Conservation (phyloP, 92 coral and sea anemone species). For the Porites evermanni region DNA sequence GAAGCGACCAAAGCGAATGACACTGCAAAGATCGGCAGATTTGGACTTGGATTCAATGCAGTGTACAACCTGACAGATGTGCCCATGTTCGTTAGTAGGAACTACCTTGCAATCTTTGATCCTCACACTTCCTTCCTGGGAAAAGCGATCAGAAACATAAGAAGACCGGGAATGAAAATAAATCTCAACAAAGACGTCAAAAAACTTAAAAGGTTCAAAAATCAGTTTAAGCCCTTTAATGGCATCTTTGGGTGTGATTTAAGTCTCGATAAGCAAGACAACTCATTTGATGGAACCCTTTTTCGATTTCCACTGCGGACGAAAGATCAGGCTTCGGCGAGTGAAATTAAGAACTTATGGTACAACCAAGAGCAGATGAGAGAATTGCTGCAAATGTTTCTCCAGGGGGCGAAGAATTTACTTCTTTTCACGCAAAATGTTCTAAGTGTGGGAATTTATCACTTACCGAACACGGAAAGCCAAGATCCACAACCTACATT, state of each 20-base stretch:
- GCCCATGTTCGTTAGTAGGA: slow-evolving; percentile 85
- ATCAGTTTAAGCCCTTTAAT: slow-evolving; percentile 79
- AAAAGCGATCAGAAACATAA: slow-evolving; percentile 69
- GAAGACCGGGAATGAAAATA: slow-evolving; percentile 85
- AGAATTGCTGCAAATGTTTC: slow-evolving; percentile 63
- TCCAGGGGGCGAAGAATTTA: slow-evolving; percentile 70
- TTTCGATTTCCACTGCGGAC: slow-evolving; percentile 81
- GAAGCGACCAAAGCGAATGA: slow-evolving; percentile 90
- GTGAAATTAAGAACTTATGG: slow-evolving; percentile 73
- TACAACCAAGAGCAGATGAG: slow-evolving; percentile 70
- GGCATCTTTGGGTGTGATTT: slow-evolving; percentile 80
- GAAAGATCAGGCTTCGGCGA: slow-evolving; percentile 56
- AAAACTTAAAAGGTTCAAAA: slow-evolving; percentile 55
- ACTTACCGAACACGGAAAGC: slow-evolving; percentile 6
- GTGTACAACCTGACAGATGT: slow-evolving; percentile 92
- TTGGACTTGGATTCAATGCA: slow-evolving; percentile 94
- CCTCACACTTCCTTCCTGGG: slow-evolving; percentile 86
- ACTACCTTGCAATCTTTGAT: slow-evolving; percentile 74
- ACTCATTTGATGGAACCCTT: slow-evolving; percentile 72
- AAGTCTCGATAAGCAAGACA: slow-evolving; percentile 18
- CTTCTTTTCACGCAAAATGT: slow-evolving; percentile 90
- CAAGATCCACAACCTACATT: background rate
- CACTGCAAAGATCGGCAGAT: slow-evolving; percentile 85
- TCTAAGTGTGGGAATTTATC: slow-evolving; percentile 65
- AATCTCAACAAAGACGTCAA: slow-evolving; percentile 52